Conservation (phyloP, 2,797 vertebrate species). For the Hippoglossus hippoglossus region DNA sequence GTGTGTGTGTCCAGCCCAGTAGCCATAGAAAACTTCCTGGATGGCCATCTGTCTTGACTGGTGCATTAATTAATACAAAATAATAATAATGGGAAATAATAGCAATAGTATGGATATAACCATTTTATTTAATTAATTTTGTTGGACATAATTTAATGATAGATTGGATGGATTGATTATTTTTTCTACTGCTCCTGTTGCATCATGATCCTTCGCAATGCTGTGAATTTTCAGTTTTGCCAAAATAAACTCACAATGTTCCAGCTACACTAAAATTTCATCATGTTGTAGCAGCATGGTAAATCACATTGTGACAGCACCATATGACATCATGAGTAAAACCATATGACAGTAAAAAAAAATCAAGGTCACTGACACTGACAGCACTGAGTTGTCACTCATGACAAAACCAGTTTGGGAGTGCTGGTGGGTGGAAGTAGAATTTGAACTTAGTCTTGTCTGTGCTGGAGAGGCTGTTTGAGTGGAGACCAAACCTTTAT, state of each 20-base stretch:
- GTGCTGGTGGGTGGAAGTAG: neutral
- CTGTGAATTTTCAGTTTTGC: neutral
- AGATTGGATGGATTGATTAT: too few species aligned
- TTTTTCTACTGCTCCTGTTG: neutral
- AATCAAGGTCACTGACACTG: neutral
- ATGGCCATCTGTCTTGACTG: too few species aligned
- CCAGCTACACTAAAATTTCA: neutral
- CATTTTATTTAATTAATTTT: neutral
- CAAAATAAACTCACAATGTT: neutral
- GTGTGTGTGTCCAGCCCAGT: too few species aligned
- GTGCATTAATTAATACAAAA: neutral
- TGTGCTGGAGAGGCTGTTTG: neutral
- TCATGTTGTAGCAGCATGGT: neutral
- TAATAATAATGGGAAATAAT: neutral
- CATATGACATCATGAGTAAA: neutral
- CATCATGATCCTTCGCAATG: neutral
- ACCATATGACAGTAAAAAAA: neutral
- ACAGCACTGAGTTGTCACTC: slow-evolving; percentile 4
- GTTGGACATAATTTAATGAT: too few species aligned
- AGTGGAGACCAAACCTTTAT: neutral
- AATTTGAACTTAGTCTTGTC: neutral
- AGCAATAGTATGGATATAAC: neutral
- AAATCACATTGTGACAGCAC: neutral
- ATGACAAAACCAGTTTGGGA: neutral
- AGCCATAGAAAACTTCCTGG: neutral